Percentiles rank a stretch among this genome's conserved stretches.
phyloP scores from a whole-genome alignment of 2,888 invertebrate genomes.

The Calliphora vomitoria region DNA sequence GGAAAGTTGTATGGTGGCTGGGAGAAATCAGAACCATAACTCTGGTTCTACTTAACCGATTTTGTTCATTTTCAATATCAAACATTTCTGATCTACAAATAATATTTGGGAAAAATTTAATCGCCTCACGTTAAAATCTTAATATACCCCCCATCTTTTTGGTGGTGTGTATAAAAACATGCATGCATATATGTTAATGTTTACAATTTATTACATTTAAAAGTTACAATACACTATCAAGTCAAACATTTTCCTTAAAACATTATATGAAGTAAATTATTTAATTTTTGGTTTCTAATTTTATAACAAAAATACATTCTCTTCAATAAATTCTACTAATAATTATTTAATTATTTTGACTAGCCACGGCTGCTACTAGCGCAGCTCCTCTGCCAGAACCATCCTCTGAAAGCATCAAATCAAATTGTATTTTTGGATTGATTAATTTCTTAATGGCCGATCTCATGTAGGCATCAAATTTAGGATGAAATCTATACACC shows the following conservation, averaged over 20 bases:
- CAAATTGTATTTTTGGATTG: conserved; percentile 91
- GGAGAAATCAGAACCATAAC: no score
- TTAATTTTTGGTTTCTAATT: conserved; percentile 13
- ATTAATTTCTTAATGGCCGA: conserved; percentile 92
- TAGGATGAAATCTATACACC: conserved; percentile 97
- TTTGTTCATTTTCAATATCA: no score
- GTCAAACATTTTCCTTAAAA: not conserved
- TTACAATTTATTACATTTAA: no score
- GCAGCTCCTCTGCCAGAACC: conserved; percentile 98
- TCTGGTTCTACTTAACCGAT: no score
- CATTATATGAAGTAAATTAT: not conserved
- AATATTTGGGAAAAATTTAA: no score
- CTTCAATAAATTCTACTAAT: not conserved
- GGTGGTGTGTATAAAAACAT: no score
- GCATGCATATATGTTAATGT: no score
- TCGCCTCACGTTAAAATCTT: no score
- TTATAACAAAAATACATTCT: conserved; percentile 3
- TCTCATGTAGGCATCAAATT: conserved; percentile 96
- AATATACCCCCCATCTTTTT: no score
- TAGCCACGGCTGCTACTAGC: conserved; percentile 95
- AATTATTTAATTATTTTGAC: conserved; percentile 71
- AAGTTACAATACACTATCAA: no score
- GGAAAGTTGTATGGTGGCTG: no score
- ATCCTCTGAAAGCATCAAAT: conserved; percentile 97
- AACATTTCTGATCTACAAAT: no score